phyloP scores from a whole-genome alignment of 2,888 invertebrate genomes.

The Drosophila fungiperda region DNA sequence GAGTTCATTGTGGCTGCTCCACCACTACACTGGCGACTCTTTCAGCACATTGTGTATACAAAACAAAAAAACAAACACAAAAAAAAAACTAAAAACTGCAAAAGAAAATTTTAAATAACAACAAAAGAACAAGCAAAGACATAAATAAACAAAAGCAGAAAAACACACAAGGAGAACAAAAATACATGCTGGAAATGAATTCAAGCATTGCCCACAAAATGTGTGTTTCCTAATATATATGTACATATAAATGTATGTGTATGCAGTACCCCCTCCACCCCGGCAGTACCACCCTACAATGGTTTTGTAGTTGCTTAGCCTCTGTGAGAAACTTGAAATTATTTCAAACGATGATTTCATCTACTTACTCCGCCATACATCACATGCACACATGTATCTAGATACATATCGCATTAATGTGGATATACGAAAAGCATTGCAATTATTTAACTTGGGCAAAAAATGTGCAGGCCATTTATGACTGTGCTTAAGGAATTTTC shows the following conservation, averaged over 20 bases:
- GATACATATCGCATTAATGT: constrained; percentile 32
- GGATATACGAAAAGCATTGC: constrained; percentile 43
- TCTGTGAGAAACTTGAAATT: constrained; percentile 65
- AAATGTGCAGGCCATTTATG: constrained; percentile 30
- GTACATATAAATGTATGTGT: neutral
- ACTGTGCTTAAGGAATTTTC: constrained; percentile 18
- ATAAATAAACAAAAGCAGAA: constrained; percentile 62
- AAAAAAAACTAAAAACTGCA: constrained; percentile 59
- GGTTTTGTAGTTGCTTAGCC: constrained; percentile 26
- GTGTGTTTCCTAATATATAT: constrained; percentile 47
- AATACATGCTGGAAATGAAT: constrained; percentile 59
- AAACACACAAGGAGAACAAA: constrained; percentile 6
- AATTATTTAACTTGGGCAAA: constrained; percentile 30
- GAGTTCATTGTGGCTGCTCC: constrained; percentile 36
- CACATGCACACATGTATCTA: constrained; percentile 26
- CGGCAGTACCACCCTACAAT: constrained; percentile 5
- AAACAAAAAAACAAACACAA: constrained; percentile 43
- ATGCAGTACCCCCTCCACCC: constrained; percentile 12
- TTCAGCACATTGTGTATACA: constrained; percentile 60
- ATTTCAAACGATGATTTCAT: constrained; percentile 78
- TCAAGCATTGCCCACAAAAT: constrained; percentile 51
- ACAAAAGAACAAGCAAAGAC: constrained; percentile 45
- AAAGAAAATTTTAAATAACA: constrained; percentile 74
- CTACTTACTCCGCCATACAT: constrained; percentile 64
- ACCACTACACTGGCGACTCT: constrained; percentile 15